These are phyloP conservation scores for Lampris incognitus DNA, from an alignment of 2,113 vertebrate species.

Conservation along the genomic window DNA sequence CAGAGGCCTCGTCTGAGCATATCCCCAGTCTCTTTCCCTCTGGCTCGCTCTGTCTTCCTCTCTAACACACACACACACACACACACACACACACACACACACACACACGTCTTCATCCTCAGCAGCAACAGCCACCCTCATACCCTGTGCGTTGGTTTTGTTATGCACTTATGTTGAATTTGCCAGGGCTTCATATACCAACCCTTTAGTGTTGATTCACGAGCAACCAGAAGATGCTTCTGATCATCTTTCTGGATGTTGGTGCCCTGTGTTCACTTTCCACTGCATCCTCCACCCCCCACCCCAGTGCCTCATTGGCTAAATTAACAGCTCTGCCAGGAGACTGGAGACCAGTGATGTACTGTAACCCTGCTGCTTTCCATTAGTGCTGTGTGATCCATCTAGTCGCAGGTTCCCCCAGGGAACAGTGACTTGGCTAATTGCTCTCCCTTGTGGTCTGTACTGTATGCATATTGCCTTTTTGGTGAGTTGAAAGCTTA, in stretches of 20 bases:
- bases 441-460: slow-evolving; percentile 56
- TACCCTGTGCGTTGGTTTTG: too few relatives aligned
- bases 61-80: too few relatives aligned
- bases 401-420: slow-evolving; percentile 69
- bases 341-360: slow-evolving; percentile 65
- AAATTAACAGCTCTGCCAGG: slow-evolving; percentile 75
- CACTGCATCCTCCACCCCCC: slow-evolving; percentile 31
- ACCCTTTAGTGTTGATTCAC: neutral
- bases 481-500: slow-evolving; percentile 1
- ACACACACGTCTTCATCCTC: too few relatives aligned
- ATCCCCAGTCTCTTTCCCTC: too few relatives aligned
- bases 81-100: too few relatives aligned
- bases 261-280: neutral
- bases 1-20: too few relatives aligned
- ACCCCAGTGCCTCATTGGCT: slow-evolving; percentile 56
- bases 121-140: too few relatives aligned
- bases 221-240: slow-evolving; percentile 26
- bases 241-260: slow-evolving; percentile 54
- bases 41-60: too few relatives aligned
- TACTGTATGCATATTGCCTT: slow-evolving; percentile 39
- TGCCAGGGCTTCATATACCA: too few relatives aligned
- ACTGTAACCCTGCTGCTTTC: slow-evolving; percentile 69
- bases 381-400: slow-evolving; percentile 75
- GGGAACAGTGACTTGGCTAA: slow-evolving; percentile 69
- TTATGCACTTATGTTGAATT: too few relatives aligned